These are phyloP conservation scores for Scaptomyza pallida DNA, from an alignment of 1,140 invertebrate genomes.

Conservation along the genomic window DNA sequence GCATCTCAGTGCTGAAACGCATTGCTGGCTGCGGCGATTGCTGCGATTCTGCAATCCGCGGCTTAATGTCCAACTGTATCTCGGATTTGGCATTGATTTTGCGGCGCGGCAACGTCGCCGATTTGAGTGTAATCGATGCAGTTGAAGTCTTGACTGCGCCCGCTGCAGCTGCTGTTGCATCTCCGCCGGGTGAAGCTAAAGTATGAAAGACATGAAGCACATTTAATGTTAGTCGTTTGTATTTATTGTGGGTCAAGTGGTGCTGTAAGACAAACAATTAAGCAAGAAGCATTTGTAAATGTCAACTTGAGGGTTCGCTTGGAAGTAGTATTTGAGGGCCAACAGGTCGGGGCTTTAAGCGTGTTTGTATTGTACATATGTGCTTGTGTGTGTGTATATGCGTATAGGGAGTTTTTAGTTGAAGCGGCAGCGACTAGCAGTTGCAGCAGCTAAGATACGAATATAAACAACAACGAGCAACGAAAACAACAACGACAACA, in stretches of 20 bases:
- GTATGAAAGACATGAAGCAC: background rate
- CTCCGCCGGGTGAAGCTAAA: conserved; percentile 69
- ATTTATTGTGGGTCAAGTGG: background rate
- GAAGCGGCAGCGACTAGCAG: conserved; percentile 32
- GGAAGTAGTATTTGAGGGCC: conserved; percentile 19
- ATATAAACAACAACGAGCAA: conserved; percentile 12
- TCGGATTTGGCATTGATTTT: conserved; percentile 88
- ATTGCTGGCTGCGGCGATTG: conserved; percentile 62
- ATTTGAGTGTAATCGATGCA: conserved; percentile 88
- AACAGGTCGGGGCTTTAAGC: conserved; percentile 1
- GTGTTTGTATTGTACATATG: conserved; percentile 1
- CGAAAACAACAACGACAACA: conserved; percentile 53
- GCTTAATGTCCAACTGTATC: conserved; percentile 86
- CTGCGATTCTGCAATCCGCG: conserved; percentile 71
- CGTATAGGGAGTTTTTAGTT: conserved; percentile 12
- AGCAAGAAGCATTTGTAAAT: conserved; percentile 22
- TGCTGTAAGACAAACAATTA: conserved; percentile 27
- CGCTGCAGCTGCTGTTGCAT: conserved; percentile 33
- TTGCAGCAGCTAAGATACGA: conserved; percentile 31
- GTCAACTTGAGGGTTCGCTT: conserved; percentile 13
- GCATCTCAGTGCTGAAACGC: conserved; percentile 83
- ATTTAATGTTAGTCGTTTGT: background rate
- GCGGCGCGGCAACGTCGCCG: conserved; percentile 87
- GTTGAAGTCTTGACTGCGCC: conserved; percentile 85
- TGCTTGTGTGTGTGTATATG: conserved; percentile 1